Evolutionary conservation across 2,113 vertebrate genomes (phyloP), one percentile per base, ranked within the genome.

Genomic region (Garra rufa): DNA sequence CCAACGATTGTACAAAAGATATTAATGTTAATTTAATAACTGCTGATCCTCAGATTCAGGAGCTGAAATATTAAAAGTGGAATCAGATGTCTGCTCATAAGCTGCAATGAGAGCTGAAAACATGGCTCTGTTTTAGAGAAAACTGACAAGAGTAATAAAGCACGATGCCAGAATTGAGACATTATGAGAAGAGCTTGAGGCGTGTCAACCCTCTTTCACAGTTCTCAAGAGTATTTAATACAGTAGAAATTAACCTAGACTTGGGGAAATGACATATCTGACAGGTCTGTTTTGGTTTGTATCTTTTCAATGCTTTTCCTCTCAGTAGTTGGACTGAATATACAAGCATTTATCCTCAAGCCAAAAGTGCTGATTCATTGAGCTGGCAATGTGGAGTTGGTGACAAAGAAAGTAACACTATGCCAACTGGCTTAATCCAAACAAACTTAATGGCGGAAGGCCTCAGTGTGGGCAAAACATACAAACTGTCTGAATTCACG

Each of bases 321-420:
- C n/a, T 19, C 24, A 2, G 46, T 3, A 30, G 44, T 30, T 75
- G 15, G 17, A 48, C 41, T 67, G 77, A 10, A 69, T 69, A 38
- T 21, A 19, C 8, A 57, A 17, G 26, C 59, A 30, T 46, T 80
- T 67, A 65, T 80, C 43, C 57, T 48, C 59, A 14, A 46, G 59
- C 41, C 78, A 80, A 67, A 80, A 48, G 59, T 80, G 78, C 78
- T 80, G 78, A 67, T 67, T 80, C 43, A 67, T 41, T 21, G 26
- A 65, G 78, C 28, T 65, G 59, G 24, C 43, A 65, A 76, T 55
- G 75, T 76, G 74, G 26, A 50, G 34, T 48, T 80, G 15, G 59
- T 80, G 77, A 65, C 77, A 80, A 80, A 63, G 13, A 79, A 65
- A 48, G 26, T 30, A 30, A 48, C 41, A 67, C 38, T 28, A 30